Conservation (phyloP, 2,888 invertebrate genomes). For the Andricus quercusramuli region DNA sequence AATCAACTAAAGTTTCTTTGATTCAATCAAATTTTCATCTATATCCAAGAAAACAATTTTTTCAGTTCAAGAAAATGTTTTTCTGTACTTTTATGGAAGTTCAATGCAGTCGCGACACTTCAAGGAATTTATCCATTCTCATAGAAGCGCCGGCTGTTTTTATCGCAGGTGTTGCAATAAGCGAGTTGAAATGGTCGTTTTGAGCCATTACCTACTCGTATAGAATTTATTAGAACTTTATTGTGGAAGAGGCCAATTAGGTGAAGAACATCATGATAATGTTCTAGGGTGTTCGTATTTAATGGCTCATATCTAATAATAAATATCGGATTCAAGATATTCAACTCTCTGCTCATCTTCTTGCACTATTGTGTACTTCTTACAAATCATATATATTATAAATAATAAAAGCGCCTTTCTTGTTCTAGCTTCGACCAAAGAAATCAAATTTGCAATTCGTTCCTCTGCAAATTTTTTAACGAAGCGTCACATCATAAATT, state of each 20-base stretch:
- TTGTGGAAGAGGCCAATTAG: slow-evolving; percentile 25
- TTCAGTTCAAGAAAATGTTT: no score
- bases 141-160: background rate
- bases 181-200: background rate
- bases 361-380: background rate
- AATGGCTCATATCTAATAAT: slow-evolving; percentile 24
- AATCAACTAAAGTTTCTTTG: no score
- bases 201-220: background rate
- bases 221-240: slow-evolving; percentile 23
- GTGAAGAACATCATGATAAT: slow-evolving; percentile 38
- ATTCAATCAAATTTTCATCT: no score
- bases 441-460: slow-evolving; percentile 22
- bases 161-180: slow-evolving; percentile 3
- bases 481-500: background rate
- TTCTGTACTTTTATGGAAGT: background rate
- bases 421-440: background rate
- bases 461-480: slow-evolving; percentile 7
- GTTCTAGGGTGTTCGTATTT: background rate
- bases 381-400: background rate
- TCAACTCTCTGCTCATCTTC: background rate
- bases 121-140: background rate
- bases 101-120: background rate
- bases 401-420: background rate
- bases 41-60: no score
- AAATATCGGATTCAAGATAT: slow-evolving; percentile 6